Conservation (phyloP, 2,888 invertebrate genomes). For the Oscheius sp. region DNA sequence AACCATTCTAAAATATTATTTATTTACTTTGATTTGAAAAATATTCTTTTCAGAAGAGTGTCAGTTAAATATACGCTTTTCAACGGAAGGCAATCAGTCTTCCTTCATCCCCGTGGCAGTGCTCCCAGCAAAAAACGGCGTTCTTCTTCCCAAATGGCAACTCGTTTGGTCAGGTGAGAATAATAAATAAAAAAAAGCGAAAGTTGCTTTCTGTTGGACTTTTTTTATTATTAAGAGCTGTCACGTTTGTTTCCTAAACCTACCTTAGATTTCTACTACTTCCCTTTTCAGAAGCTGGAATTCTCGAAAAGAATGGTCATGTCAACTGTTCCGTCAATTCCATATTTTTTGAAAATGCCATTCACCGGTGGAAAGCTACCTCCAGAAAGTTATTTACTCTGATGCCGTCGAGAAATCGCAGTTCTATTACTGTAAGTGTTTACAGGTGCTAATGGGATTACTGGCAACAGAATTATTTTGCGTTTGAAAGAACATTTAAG, state of each 20-base stretch:
- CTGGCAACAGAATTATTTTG: too few species aligned
- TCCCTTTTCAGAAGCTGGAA: slow-evolving; percentile 16
- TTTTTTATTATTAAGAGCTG: too few species aligned
- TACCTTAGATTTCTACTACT: too few species aligned
- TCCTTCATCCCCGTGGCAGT: slow-evolving; percentile 16
- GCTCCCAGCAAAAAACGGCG: slow-evolving; percentile 28
- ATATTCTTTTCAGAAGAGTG: slow-evolving; percentile 33
- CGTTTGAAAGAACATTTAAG: too few species aligned
- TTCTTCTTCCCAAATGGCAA: slow-evolving; percentile 23
- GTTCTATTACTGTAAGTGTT: slow-evolving; percentile 36
- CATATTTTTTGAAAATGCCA: slow-evolving; percentile 40
- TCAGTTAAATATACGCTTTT: slow-evolving; percentile 16
- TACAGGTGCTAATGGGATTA: not conserved
- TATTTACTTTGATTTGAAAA: too few species aligned
- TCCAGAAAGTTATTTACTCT: slow-evolving; percentile 32
- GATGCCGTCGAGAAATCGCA: not conserved
- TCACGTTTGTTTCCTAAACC: too few species aligned
- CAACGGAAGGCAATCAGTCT: not conserved
- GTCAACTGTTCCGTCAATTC: slow-evolving; percentile 37
- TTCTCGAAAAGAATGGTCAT: slow-evolving; percentile 27
- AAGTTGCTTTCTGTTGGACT: not conserved
- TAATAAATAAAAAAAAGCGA: too few species aligned
- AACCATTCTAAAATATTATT: too few species aligned
- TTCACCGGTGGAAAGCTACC: slow-evolving; percentile 38
- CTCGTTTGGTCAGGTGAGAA: slow-evolving; percentile 25